Evolutionary conservation across 2,888 invertebrate genomes (phyloP), one percentile per base, ranked within the genome.

Genomic region (Pheosia gnoma): DNA sequence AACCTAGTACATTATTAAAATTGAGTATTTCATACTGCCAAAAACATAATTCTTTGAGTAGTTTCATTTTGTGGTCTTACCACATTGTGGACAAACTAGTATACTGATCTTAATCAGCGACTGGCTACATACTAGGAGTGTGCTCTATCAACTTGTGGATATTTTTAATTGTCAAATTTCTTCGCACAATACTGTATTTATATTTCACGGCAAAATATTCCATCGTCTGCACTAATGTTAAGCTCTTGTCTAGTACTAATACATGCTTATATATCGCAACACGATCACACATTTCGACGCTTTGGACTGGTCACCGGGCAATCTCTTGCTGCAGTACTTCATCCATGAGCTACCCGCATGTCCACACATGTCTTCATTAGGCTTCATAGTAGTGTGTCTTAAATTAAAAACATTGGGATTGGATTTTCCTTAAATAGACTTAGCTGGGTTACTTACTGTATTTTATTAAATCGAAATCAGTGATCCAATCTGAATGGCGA

Each of bases 211-310:
- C 5, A 41, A 41, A 47, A 4, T 8, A 25, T 51, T 13, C 1
- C 13, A 25, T 56, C 5, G 39, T 39, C 38, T 41, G 43, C 56
- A 45, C 43, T 51, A 51, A 51, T 51, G 3, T 51, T 49, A 59
- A 71, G 65, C 63, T 63, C 41, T 77, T 70, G 70, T 67, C 81
- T 25, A 25, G 25, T 25, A 25, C 25, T 25, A 25, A 25, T 25
- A 25, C 25, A 79, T 79, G 87, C 87, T 88, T 87, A 67, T 57
- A 75, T 89, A 89, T 74, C 80, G 87, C 88, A 80, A 87, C 83
- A 87, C 85, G 85, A 83, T 89, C 88, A 90, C 90, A 90, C 90
- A 88, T 88, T 83, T 86, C 88, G 87, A 84, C 78, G 85, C 86
- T 86, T 87, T 71, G 72, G 70, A 72, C 71, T 58, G 72, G 77